Evolutionary conservation across 2,113 vertebrate species (phyloP), one percentile per base, ranked within the genome.

Genomic region (Malurus elegans): DNA sequence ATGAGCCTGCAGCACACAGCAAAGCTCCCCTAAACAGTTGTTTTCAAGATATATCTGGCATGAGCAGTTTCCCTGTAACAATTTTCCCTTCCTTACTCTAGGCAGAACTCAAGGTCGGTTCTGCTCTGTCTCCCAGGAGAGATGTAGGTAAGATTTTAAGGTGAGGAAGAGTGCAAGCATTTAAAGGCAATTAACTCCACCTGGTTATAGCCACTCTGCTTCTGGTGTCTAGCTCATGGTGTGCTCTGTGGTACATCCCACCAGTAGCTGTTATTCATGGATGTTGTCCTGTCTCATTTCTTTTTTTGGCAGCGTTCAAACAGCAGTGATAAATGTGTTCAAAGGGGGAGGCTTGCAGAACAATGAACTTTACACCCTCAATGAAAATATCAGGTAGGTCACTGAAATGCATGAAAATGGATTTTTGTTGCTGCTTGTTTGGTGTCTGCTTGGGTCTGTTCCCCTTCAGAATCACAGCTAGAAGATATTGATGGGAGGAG

Each of bases 291-390:
- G 31, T 95, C 79, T 95, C 10, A 3, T 60, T 96, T 98, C 67
- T 95, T 5, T 62, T 96, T 96, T 95, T 96, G 85, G 53, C 98
- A 99, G 99, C 0, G 99, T 99, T 86, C 99, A 99, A 92, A 98
- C 98, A 53, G 99, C 99, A 25, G 99, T 99, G 93, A 98, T 99
- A 96, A 99, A 99, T 40, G 99, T 99, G 65, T 99, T 99, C 96
- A 98, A 99, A 97, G 99, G 99, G 21, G 98, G 98, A 85, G 97
- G 98, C 56, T 93, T 99, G 88, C 98, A 99, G 96, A 94, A 94
- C 70, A 99, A 99, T 38, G 99, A 99, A 91, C 99, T 99, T 21
- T 99, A 98, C 95, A 97, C 95, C 2, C 98, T 99, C 74, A 99
- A 99, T 9, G 99, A 99, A 97, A 99, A 98, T 96, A 98, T 99